Conservation (phyloP, 2,113 vertebrate genomes). For the Tyto alba region DNA sequence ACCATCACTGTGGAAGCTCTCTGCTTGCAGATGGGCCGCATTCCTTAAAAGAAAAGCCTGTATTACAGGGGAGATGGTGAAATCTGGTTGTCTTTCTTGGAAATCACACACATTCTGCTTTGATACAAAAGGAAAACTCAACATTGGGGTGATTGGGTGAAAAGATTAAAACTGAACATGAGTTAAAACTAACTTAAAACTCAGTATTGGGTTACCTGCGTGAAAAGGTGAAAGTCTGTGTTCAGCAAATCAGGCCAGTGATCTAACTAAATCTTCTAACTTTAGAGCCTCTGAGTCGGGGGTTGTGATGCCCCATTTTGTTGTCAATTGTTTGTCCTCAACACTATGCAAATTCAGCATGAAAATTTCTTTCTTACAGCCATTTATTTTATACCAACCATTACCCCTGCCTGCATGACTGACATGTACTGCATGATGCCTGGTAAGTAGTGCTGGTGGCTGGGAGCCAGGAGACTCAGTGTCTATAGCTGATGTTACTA, state of each 20-base stretch:
- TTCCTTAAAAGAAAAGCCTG: not conserved
- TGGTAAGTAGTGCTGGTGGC: not conserved
- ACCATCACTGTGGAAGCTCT: not conserved
- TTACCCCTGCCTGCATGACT: not conserved
- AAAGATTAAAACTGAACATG: not conserved
- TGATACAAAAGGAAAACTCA: not conserved
- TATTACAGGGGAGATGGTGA: not conserved
- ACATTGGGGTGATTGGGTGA: not conserved
- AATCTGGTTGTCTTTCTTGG: not conserved
- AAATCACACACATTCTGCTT: not conserved
- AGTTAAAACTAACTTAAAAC: not conserved
- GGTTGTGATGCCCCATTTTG: not conserved
- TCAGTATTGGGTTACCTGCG: not conserved
- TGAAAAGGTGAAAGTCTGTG: not conserved
- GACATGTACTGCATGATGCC: not conserved
- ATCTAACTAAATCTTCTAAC: not conserved
- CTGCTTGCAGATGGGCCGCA: not conserved
- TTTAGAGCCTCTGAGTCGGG: not conserved
- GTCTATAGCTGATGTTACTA: slow-evolving; percentile 20
- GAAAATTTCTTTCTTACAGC: not conserved
- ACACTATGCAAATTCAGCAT: not conserved
- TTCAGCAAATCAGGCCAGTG: not conserved
- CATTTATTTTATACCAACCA: slow-evolving; percentile 11
- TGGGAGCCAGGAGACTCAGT: slow-evolving; percentile 15
- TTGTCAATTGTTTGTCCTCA: not conserved